phyloP scores from a whole-genome alignment of 2,797 vertebrate genomes.

The Hylomyscus alleni region DNA sequence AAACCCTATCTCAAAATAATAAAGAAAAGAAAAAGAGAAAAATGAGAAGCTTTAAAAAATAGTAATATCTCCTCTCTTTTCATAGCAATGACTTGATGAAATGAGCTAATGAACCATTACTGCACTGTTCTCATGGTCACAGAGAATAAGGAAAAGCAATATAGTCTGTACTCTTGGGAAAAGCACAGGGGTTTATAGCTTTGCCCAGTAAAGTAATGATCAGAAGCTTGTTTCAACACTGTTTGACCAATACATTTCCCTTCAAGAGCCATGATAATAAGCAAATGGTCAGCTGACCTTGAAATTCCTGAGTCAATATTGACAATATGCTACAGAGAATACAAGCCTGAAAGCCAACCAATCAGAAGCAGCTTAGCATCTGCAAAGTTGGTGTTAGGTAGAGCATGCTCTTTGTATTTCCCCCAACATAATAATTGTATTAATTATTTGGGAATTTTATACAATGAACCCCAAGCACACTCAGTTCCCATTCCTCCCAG shows the following conservation, averaged over 20 bases:
- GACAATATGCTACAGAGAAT: not conserved
- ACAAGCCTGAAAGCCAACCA: not conserved
- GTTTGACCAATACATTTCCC: not conserved
- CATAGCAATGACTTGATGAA: not conserved
- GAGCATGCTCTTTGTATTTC: not conserved
- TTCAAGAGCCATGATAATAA: not conserved
- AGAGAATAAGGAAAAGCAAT: constrained; percentile 25
- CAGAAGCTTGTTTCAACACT: constrained; percentile 24
- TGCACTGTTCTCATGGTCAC: not conserved
- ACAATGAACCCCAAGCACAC: not conserved
- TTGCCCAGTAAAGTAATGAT: constrained; percentile 4
- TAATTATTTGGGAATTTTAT: not conserved
- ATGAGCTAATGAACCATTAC: not conserved
- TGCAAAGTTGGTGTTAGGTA: not conserved
- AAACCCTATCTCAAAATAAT: not conserved
- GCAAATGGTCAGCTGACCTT: not conserved
- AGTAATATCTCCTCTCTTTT: not conserved
- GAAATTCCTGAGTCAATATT: not conserved
- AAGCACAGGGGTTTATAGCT: not conserved
- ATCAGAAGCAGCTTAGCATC: not conserved
- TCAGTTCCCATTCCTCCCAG: not conserved
- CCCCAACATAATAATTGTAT: too few relatives aligned
- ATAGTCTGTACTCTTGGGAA: not conserved
- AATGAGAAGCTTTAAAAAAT: not conserved
- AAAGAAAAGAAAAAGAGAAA: not conserved